Base-by-base conservation (phyloP, 2,888 invertebrate genomes). In the Lasioglossum malachurum region DNA sequence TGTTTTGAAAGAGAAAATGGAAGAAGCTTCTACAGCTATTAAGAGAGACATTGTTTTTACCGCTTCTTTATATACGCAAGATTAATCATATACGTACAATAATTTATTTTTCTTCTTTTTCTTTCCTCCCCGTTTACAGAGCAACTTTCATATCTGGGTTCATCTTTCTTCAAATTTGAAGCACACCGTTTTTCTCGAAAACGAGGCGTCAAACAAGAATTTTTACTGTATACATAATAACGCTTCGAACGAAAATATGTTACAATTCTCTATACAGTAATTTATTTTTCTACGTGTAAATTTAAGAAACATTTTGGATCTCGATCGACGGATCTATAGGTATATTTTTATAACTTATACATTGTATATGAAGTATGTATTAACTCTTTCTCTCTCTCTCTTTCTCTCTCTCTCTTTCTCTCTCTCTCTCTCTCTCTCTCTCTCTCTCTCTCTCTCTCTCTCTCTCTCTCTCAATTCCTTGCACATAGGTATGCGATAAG, bases 21-120 rank as follows among this genome's bases (percentile, higher is more conserved):
- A 99, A 95, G 98, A 98, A 94, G 98, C 99, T 0, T 98, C 98
- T 0, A 97, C 97, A 4, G 97, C 98, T 71, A 99, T 99, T 88
- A 99, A 99, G 95, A 96, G 99, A 84, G 99, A 99, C 95, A 99
- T 99, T 93, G 99, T 99, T 0, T 99, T 99, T 95, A 98, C 99
- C 38, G 99, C 99, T 49, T 99, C 99, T 95, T 96, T 99, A 72
- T 99, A 99, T 94, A 99, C 98, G 4, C 96, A 96, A 91, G 95
- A 95, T 89, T 91, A 84, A 82, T 75, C 14, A 57, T 4, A n/a
- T 10, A 57, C 1, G n/a, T 57, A 57, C 10, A 57, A n/a, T 57
- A 12, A 57, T 57, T n/a, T 23, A 57, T 57, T 57, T 57, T 57
- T 12, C n/a, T n/a, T 53, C 3, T 10, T 53, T 53, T 10, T 23